Evolutionary conservation across 30 jellyfish, hydroid and myxozoan species (phyloP).

Genomic region (Aurelia aurita): DNA sequence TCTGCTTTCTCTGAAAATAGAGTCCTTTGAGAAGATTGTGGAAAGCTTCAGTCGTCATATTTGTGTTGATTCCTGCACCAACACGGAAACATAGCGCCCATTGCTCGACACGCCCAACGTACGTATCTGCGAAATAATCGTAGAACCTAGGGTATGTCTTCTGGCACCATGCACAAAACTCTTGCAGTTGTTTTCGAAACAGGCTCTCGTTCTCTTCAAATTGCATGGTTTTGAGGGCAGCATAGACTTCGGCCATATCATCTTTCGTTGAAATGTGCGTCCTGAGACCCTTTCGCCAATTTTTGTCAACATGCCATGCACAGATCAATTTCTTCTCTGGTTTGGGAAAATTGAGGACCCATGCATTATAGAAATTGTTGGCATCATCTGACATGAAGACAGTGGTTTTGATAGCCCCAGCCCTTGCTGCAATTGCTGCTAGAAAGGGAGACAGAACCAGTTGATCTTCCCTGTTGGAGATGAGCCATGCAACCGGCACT

Average conservation of each 20-base stretch:
- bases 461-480: constrained; percentile 45
- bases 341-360: constrained; percentile 21
- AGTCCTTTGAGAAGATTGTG: too few species aligned
- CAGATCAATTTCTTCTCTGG: constrained; percentile 16
- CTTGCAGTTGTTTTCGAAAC: constrained; percentile 18
- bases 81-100: background rate
- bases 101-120: background rate
- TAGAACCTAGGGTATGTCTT: constrained; percentile 8
- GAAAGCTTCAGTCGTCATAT: too few species aligned
- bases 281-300: constrained; percentile 32
- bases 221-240: constrained; percentile 30
- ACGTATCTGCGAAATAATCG: too few species aligned
- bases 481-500: constrained; percentile 31
- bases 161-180: constrained; percentile 34
- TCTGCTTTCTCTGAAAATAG: too few species aligned
- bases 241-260: constrained; percentile 46
- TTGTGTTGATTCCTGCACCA: constrained; percentile 14
- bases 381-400: constrained; percentile 55
- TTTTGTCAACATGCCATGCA: constrained; percentile 60
- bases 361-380: constrained; percentile 31
- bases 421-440: constrained; percentile 45
- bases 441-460: constrained; percentile 45
- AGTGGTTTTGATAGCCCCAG: constrained; percentile 34
- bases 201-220: constrained; percentile 14
- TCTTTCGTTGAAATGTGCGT: constrained; percentile 17